phyloP scores from a whole-genome alignment of 2,113 vertebrate genomes.

The Lepidothrix coronata region DNA sequence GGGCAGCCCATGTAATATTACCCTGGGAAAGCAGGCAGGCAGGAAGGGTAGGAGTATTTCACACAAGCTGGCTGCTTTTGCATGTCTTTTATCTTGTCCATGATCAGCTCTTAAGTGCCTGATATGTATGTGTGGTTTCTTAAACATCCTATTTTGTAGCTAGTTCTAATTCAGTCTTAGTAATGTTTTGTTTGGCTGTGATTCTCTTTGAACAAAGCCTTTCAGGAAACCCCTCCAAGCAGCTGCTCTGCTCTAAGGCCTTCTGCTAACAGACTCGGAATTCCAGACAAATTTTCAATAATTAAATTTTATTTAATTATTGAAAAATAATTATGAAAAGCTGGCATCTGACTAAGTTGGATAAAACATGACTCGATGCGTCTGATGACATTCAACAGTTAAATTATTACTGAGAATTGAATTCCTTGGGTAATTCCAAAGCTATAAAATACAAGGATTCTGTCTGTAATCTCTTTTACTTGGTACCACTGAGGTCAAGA shows the following conservation, averaged over 20 bases:
- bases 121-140: constrained; percentile 36
- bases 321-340: neutral
- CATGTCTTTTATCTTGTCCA: constrained; percentile 35
- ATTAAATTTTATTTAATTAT: neutral
- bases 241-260: neutral
- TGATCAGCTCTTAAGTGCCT: constrained; percentile 10
- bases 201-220: constrained; percentile 32
- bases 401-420: neutral
- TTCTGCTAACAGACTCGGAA: neutral
- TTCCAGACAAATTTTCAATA: neutral
- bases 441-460: neutral
- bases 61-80: constrained; percentile 16
- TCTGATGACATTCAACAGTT: neutral
- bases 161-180: neutral
- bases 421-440: neutral
- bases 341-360: neutral
- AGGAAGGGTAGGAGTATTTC: constrained; percentile 29
- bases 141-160: constrained; percentile 39
- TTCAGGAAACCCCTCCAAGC: constrained; percentile 53
- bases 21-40: constrained; percentile 38
- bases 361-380: neutral
- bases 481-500: neutral
- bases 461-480: neutral
- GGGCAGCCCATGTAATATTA: neutral
- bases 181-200: constrained; percentile 53